phyloP scores from a whole-genome alignment of 1,140 invertebrate genomes.

The Hyles euphorbiae region DNA sequence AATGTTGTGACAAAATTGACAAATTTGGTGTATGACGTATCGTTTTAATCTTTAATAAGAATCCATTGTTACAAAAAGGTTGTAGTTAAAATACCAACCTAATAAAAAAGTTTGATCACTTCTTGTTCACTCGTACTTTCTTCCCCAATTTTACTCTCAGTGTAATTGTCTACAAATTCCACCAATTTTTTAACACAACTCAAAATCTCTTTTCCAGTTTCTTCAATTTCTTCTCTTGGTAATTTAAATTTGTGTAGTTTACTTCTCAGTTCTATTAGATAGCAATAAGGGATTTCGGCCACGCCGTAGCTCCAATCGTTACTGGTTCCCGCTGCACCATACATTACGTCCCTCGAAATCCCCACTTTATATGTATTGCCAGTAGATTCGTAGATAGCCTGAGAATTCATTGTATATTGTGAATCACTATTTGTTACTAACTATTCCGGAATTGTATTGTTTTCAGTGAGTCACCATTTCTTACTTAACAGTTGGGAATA shows the following conservation, averaged over 20 bases:
- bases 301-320: conserved; percentile 81
- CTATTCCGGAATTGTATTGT: no score
- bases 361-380: conserved; percentile 64
- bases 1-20: conserved; percentile 1
- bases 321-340: conserved; percentile 79
- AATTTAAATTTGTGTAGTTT: conserved; percentile 80
- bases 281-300: conserved; percentile 79
- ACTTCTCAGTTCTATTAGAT: conserved; percentile 83
- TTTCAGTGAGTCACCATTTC: no score
- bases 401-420: conserved; percentile 33
- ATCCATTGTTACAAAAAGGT: neutral
- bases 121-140: no score
- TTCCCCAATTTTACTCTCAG: no score
- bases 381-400: conserved; percentile 55
- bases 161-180: conserved; percentile 53
- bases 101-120: no score
- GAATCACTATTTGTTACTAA: no score
- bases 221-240: conserved; percentile 81
- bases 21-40: neutral
- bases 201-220: conserved; percentile 80
- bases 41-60: neutral
- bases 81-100: neutral
- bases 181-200: conserved; percentile 79
- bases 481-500: no score
- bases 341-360: conserved; percentile 61